Evolutionary conservation across 1,140 invertebrate genomes (phyloP).

Genomic region (Linepithema humile): DNA sequence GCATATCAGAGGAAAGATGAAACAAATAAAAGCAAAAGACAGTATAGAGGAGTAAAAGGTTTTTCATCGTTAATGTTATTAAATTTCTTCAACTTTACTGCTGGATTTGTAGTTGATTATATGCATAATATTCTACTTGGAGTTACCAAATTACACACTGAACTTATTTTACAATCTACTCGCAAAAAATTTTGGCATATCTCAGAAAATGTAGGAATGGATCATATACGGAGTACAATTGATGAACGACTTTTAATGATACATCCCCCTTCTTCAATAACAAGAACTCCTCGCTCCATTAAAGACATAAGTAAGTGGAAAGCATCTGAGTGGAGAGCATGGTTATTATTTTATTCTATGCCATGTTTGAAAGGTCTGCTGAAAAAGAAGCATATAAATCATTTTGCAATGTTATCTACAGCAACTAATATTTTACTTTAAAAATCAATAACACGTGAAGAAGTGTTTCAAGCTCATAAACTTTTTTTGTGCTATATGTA

Average conservation of each 20-base stretch:
- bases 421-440: constrained; percentile 7
- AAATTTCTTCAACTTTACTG: background rate
- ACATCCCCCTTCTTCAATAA: background rate
- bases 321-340: constrained; percentile 4
- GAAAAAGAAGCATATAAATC: background rate
- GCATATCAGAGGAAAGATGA: background rate
- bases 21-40: background rate
- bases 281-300: background rate
- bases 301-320: background rate
- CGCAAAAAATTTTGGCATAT: background rate
- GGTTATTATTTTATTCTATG: constrained; percentile 15
- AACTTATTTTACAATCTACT: background rate
- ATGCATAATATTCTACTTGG: constrained; percentile 11
- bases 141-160: background rate
- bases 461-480: background rate
- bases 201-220: background rate
- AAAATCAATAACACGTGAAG: background rate
- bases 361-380: background rate
- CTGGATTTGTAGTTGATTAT: constrained; percentile 8
- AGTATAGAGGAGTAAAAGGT: background rate
- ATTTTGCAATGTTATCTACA: background rate
- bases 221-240: too few species aligned
- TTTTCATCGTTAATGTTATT: background rate
- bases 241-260: background rate
- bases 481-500: background rate